Base-by-base conservation (phyloP, 2,113 vertebrate species). In the Climacteris rufus region DNA sequence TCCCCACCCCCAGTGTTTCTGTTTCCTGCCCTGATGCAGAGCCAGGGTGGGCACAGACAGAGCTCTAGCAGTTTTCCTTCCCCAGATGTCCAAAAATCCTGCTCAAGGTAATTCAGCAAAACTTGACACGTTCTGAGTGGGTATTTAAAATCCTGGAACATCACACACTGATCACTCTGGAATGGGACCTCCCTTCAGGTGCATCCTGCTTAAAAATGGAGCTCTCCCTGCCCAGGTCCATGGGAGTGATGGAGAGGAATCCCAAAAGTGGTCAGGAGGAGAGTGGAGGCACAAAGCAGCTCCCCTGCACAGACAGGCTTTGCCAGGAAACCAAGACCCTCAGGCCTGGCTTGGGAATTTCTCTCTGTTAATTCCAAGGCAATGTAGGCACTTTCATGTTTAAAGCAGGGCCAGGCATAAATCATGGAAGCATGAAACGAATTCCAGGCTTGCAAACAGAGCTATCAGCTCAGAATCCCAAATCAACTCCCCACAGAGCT, bases 91-190 rank as follows among this genome's bases (percentile, higher is more conserved):
- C 56, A 69, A 33, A 37, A 9, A 20, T 13, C 11, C 7, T 12
- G 33, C 27, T 30, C 22, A 4, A 21, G 40, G 44, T 15, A 69
- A 28, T 23, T 16, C 57, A 65, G 70, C 40, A 40, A 28, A 72
- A 35, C 31, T 13, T 1, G 0, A 27, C 54, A 23, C 21, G 4
- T 17, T 44, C 40, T 49, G 13, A 21, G 53, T 2, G 11, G 54
- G 1, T 9, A 37, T 3, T 52, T 24, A 47, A 54, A 44, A 23
- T 49, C 37, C 40, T 23, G 10, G 6, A 57, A 49, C 0, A 0
- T 10, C 75, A 35, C 4, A 2, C 4, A 17, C 11, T 64, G 37
- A 76, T 37, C 44, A 6, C 57, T 60, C 20, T 13, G 71, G 61
- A 61, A 85, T 19, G 10, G 21, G 66, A 47, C 49, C 61, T 89